A percentile compares a stretch with the other conserved stretches of the same genome.
Evolutionary conservation across 2,113 vertebrate species (phyloP).

Genomic region (Blennius ocellaris): DNA sequence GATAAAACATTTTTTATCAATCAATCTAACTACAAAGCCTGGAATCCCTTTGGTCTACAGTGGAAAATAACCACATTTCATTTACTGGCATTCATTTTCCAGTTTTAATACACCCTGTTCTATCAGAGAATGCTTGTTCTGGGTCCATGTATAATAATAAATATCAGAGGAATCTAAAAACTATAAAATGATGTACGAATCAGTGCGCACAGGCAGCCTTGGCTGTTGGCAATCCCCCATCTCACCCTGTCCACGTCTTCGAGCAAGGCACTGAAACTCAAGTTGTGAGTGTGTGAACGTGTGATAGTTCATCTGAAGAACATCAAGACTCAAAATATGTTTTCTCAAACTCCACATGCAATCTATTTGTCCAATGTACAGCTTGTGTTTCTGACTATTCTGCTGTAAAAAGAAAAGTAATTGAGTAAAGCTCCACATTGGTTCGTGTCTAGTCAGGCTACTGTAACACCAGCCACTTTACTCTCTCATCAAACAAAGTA

Average conservation of each 20-base stretch:
- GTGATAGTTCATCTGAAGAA: too few species aligned
- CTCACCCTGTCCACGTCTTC: too few species aligned
- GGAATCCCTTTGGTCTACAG: neutral
- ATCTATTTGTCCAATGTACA: too few species aligned
- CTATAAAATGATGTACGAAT: slow-evolving; percentile 4
- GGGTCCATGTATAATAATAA: slow-evolving; percentile 8
- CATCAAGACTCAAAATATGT: neutral
- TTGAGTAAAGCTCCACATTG: slow-evolving; percentile 9
- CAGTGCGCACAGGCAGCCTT: neutral
- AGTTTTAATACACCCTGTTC: slow-evolving; percentile 6
- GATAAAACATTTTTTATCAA: too few species aligned
- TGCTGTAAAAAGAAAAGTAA: neutral
- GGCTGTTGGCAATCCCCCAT: too few species aligned
- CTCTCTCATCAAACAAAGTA: slow-evolving; percentile 46
- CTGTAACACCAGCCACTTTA: slow-evolving; percentile 13
- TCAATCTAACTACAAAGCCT: too few species aligned
- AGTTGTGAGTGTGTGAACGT: too few species aligned
- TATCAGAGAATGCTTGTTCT: neutral
- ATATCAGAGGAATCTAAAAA: slow-evolving; percentile 33
- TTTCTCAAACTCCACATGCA: slow-evolving; percentile 28
- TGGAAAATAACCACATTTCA: neutral
- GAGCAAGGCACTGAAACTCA: too few species aligned
- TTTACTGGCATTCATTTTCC: neutral
- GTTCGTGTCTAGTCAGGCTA: slow-evolving; percentile 11
- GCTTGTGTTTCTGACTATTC: slow-evolving; percentile 1